Evolutionary conservation across 2,888 invertebrate genomes (phyloP).

Genomic region (Lordiphosa fenestrarum): DNA sequence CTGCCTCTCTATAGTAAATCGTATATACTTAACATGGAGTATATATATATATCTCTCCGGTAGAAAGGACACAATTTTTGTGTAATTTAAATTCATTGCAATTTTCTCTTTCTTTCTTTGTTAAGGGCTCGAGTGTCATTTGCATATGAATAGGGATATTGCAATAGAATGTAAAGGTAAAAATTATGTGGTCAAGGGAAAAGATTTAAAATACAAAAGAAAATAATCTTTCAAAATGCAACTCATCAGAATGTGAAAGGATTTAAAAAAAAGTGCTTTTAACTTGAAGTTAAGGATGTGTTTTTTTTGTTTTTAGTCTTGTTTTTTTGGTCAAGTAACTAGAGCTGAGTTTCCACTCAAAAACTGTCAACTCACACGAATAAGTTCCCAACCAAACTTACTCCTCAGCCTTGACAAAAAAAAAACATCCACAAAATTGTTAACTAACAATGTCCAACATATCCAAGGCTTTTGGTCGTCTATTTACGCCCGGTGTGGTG

Average conservation of each 20-base stretch:
- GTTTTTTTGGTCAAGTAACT: no score
- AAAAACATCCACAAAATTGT: not conserved
- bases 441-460: conserved; percentile 31
- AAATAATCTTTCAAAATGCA: not conserved
- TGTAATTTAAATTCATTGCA: conserved; percentile 62
- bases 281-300: no score
- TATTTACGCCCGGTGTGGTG: conserved; percentile 50
- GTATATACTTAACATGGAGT: conserved; percentile 3
- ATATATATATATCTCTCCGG: conserved; percentile 1
- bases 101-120: conserved; percentile 36
- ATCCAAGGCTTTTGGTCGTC: conserved; percentile 35
- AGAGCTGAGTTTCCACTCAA: no score
- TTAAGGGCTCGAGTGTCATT: conserved; percentile 34
- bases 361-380: no score
- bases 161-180: conserved; percentile 9
- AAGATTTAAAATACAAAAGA: not conserved
- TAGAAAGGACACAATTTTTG: conserved; percentile 35
- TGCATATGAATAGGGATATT: conserved; percentile 53
- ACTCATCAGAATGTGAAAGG: no score
- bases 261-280: no score
- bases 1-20: not conserved
- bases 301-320: no score
- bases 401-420: no score
- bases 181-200: not conserved
- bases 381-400: not conserved